Conservation (phyloP, 2,113 vertebrate species). For the Pygoscelis adeliae region DNA sequence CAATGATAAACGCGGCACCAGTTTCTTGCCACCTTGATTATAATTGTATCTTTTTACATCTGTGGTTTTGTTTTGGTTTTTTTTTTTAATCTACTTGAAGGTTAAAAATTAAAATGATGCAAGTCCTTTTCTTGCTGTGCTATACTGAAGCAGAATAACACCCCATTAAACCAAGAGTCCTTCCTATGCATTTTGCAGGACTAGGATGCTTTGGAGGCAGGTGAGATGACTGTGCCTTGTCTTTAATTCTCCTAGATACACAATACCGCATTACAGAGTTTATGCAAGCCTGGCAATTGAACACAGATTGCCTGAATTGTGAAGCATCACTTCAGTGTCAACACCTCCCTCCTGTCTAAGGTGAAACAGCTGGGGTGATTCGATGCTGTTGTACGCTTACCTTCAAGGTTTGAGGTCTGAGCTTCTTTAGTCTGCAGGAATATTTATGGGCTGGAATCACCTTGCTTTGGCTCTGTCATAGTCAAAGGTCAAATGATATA, state of each 20-base stretch:
- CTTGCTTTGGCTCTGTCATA: fast-evolving
- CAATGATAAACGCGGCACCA: not conserved
- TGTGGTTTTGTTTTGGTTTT: not conserved
- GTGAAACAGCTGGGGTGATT: not conserved
- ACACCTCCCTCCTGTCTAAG: not conserved
- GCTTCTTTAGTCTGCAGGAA: not conserved
- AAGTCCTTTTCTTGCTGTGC: not conserved
- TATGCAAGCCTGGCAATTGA: not conserved
- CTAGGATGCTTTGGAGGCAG: not conserved
- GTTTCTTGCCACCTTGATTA: not conserved
- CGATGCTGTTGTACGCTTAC: fast-evolving
- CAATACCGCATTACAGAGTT: not conserved
- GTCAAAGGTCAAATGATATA: not conserved
- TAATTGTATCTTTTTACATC: not conserved
- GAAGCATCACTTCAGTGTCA: not conserved
- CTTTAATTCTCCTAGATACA: not conserved
- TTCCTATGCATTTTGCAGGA: not conserved
- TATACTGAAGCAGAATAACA: not conserved
- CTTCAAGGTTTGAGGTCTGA: not conserved
- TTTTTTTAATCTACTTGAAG: not conserved
- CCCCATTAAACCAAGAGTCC: not conserved
- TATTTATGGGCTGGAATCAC: not conserved
- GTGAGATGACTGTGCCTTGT: not conserved
- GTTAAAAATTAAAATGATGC: not conserved
- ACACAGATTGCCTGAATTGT: not conserved